Conservation (phyloP, 2,888 invertebrate genomes). For the Thera obeliscata region DNA sequence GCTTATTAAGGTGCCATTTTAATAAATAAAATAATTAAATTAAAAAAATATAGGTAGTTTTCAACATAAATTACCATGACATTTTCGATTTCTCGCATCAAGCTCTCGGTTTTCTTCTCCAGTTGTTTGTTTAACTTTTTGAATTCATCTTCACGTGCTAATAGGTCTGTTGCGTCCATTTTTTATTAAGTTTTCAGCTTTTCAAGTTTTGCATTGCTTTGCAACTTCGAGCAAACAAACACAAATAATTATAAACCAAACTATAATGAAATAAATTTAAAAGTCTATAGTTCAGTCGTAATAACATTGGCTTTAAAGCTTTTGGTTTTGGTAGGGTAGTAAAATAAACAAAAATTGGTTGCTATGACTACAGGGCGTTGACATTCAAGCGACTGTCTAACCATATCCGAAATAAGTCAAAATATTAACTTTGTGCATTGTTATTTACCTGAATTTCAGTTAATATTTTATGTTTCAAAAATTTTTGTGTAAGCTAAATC, state of each 20-base stretch:
- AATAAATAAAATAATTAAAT: no score
- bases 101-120: constrained; percentile 74
- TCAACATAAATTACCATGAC: constrained; percentile 61
- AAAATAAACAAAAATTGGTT: constrained; percentile 53
- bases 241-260: not conserved
- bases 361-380: constrained; percentile 55
- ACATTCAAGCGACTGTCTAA: constrained; percentile 23
- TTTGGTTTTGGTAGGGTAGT: constrained; percentile 45
- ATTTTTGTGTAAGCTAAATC: not conserved
- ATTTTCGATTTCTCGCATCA: constrained; percentile 76
- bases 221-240: constrained; percentile 6
- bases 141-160: constrained; percentile 77
- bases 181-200: constrained; percentile 29
- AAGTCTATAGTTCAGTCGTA: not conserved
- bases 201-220: constrained; percentile 1
- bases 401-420: constrained; percentile 22
- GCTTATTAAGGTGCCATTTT: no score
- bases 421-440: constrained; percentile 3
- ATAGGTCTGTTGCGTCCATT: constrained; percentile 71
- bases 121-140: constrained; percentile 76
- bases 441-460: not conserved
- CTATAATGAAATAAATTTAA: not conserved
- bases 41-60: not conserved
- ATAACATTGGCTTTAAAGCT: not conserved
- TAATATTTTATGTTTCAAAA: not conserved